A percentile compares a stretch with the other conserved stretches of the same genome.
Evolutionary conservation across 1,140 invertebrate genomes (phyloP).

Genomic region (Apocrypta bakeri): DNA sequence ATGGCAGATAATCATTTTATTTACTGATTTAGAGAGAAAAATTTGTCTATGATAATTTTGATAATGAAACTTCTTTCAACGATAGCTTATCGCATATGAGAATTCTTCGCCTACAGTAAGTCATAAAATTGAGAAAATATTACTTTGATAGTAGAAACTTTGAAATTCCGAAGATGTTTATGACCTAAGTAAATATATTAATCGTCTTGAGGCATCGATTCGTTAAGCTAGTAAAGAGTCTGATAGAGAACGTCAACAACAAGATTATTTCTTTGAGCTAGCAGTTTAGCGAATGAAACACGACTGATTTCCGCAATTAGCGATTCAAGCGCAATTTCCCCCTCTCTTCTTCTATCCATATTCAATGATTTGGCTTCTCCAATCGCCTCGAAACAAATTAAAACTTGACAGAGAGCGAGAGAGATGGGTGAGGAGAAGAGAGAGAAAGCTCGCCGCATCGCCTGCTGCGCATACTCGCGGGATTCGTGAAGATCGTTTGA

Average conservation of each 20-base stretch:
- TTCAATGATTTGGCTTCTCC: conserved; percentile 22
- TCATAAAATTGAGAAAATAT: too few relatives aligned
- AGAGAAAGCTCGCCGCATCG: conserved; percentile 14
- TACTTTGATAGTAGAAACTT: too few relatives aligned
- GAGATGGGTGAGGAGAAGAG: conserved; percentile 35
- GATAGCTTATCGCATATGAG: too few relatives aligned
- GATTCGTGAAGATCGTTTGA: conserved; percentile 50
- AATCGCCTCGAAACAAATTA: conserved; percentile 49
- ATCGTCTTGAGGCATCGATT: neutral
- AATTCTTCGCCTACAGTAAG: too few relatives aligned
- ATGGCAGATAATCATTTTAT: too few relatives aligned
- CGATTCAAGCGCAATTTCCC: conserved; percentile 32
- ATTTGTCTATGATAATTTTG: too few relatives aligned
- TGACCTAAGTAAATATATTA: neutral
- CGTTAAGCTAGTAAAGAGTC: neutral
- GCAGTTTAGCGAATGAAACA: neutral
- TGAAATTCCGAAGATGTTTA: too few relatives aligned
- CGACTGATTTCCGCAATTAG: conserved; percentile 13
- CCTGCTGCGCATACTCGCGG: neutral
- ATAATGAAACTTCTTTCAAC: too few relatives aligned
- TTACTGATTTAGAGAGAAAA: too few relatives aligned
- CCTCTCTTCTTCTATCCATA: conserved; percentile 29
- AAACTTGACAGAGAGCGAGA: conserved; percentile 49
- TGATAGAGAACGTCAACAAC: neutral
- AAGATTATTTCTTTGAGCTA: neutral